These are phyloP conservation scores for Mungos mungo DNA, from an alignment of 2,113 vertebrate genomes.

Conservation along the genomic window DNA sequence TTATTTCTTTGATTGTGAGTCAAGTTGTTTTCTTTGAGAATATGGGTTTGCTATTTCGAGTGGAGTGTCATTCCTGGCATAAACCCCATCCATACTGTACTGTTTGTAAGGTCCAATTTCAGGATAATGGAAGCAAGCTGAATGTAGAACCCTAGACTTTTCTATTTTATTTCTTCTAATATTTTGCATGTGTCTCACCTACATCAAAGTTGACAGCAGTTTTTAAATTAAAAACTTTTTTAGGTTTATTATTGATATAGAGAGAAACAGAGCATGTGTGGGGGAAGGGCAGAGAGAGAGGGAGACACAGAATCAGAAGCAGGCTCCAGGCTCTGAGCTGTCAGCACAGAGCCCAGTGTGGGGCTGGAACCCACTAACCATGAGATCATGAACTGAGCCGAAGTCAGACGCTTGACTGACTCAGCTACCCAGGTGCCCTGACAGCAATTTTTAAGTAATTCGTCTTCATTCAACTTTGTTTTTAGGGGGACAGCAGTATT, in stretches of 20 bases:
- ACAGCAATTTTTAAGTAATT: background rate
- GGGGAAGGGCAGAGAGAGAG: too few species aligned
- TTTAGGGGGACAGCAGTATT: background rate
- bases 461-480: background rate
- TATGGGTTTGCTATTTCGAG: background rate
- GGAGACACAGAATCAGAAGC: too few species aligned
- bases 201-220: background rate
- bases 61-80: background rate
- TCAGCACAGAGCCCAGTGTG: too few species aligned
- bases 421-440: background rate
- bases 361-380: too few species aligned
- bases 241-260: too few species aligned
- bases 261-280: too few species aligned
- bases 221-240: too few species aligned
- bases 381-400: too few species aligned
- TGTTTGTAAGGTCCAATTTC: background rate
- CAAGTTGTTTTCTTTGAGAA: background rate
- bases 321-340: too few species aligned
- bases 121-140: background rate
- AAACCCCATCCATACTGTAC: background rate
- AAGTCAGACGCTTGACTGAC: too few species aligned
- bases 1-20: constrained; percentile 7
- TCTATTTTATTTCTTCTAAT: background rate
- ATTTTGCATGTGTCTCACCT: background rate
- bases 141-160: background rate